Conservation (phyloP, 2,797 vertebrate species). For the Thalassophryne amazonica region DNA sequence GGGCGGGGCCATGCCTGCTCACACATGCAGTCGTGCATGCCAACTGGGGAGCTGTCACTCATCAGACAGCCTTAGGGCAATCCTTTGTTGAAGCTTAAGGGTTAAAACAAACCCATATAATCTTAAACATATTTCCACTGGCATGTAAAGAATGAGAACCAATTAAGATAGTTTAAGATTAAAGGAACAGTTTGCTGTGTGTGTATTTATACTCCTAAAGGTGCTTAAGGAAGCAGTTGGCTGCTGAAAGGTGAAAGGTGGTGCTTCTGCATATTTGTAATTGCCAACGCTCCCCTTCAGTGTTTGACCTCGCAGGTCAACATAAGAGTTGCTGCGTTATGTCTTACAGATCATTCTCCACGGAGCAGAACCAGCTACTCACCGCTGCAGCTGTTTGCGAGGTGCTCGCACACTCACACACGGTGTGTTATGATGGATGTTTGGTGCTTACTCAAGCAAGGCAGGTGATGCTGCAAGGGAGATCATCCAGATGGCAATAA, state of each 20-base stretch:
- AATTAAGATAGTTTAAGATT: background rate
- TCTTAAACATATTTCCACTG: slow-evolving; percentile 16
- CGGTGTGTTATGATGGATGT: slow-evolving; percentile 56
- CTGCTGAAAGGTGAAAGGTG: slow-evolving; percentile 32
- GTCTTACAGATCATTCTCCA: slow-evolving; percentile 51
- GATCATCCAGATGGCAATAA: slow-evolving; percentile 70
- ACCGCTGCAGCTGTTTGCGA: slow-evolving; percentile 39
- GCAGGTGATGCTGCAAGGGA: slow-evolving; percentile 57
- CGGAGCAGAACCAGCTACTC: slow-evolving; percentile 24
- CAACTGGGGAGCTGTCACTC: slow-evolving; percentile 35
- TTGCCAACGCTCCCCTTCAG: slow-evolving; percentile 25
- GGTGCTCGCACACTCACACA: slow-evolving; percentile 37
- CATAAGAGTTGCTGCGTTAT: slow-evolving; percentile 50
- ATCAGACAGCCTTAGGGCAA: slow-evolving; percentile 36
- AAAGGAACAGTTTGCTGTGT: slow-evolving; percentile 10
- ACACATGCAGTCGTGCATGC: slow-evolving; percentile 25
- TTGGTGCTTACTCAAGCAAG: slow-evolving; percentile 65
- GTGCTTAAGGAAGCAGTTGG: too few relatives aligned
- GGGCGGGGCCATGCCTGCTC: slow-evolving; percentile 27
- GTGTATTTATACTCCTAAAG: too few relatives aligned
- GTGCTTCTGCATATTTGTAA: slow-evolving; percentile 34
- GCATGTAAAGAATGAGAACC: slow-evolving; percentile 18
- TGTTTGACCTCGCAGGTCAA: slow-evolving; percentile 58
- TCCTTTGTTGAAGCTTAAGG: slow-evolving; percentile 37
- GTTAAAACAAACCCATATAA: slow-evolving; percentile 26